These are phyloP conservation scores for Neomicropteryx cornuta DNA, from an alignment of 1,140 invertebrate species.

Conservation along the genomic window DNA sequence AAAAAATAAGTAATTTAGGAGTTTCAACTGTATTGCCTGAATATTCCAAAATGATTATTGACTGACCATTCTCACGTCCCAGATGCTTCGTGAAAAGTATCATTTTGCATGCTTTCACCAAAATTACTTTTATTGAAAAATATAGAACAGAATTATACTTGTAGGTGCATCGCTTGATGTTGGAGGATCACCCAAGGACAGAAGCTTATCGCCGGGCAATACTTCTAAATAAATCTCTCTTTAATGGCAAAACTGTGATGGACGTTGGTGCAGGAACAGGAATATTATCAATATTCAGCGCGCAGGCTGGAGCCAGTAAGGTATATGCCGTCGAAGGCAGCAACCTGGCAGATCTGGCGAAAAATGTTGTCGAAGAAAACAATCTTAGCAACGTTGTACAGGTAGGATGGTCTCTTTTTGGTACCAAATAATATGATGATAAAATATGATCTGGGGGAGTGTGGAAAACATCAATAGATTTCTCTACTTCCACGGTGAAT, in stretches of 20 bases:
- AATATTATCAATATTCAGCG: conserved; percentile 93
- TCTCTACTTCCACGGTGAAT: too few relatives aligned
- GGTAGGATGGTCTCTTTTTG: conserved; percentile 21
- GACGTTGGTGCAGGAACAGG: conserved; percentile 97
- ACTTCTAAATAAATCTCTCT: conserved; percentile 51
- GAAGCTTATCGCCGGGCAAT: conserved; percentile 76
- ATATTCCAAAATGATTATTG: too few relatives aligned
- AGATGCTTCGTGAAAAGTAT: too few relatives aligned
- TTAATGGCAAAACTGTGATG: conserved; percentile 70
- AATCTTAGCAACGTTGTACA: conserved; percentile 42
- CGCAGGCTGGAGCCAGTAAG: conserved; percentile 82
- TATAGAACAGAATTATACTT: conserved; percentile 10
- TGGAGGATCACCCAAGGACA: conserved; percentile 70
- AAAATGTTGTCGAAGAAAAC: conserved; percentile 73
- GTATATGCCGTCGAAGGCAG: conserved; percentile 93
- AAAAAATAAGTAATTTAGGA: too few relatives aligned
- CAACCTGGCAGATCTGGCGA: conserved; percentile 76
- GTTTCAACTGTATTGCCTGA: too few relatives aligned
- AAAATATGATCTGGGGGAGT: neutral
- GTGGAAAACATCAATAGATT: too few relatives aligned
- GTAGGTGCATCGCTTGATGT: conserved; percentile 69
- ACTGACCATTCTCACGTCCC: too few relatives aligned
- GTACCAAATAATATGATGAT: too few relatives aligned
- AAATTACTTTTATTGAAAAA: neutral
- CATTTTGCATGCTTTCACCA: neutral